Percentiles rank a stretch among this genome's conserved stretches.
Evolutionary conservation across 64 coral and sea anemone genomes (phyloP).

Genomic region (Platygyra sinensis): DNA sequence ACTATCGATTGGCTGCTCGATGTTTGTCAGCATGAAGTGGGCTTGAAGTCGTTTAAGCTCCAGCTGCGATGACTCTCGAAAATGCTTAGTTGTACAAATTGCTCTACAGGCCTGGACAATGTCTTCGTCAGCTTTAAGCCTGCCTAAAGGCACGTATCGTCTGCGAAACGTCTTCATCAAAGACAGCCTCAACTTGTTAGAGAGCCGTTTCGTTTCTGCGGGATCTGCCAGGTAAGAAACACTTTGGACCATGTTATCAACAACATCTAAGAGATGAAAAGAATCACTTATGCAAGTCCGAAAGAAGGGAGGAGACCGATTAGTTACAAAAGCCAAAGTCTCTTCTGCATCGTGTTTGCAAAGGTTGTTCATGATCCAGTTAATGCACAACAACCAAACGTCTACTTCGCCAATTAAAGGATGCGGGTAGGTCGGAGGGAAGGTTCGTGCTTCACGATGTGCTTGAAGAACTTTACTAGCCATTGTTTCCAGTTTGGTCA

Average conservation of each 20-base stretch:
- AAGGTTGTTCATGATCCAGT: constrained; percentile 61
- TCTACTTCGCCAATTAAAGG: constrained; percentile 80
- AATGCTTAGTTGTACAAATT: constrained; percentile 56
- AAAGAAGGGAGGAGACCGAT: constrained; percentile 68
- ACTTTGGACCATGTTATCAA: constrained; percentile 63
- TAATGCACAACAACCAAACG: constrained; percentile 64
- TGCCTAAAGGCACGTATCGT: neutral
- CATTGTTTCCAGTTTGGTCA: constrained; percentile 18
- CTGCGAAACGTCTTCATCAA: constrained; percentile 56
- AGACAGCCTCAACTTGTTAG: constrained; percentile 37
- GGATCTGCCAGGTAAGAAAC: constrained; percentile 48
- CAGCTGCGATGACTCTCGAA: constrained; percentile 46
- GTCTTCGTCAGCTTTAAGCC: constrained; percentile 33
- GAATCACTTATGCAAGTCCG: constrained; percentile 67
- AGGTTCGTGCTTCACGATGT: constrained; percentile 45
- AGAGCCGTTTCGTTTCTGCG: constrained; percentile 35
- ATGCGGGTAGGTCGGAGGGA: constrained; percentile 68
- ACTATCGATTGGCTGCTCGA: constrained; percentile 29
- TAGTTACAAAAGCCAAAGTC: constrained; percentile 43
- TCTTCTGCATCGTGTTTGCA: constrained; percentile 50
- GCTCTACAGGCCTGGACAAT: constrained; percentile 52
- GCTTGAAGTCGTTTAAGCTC: constrained; percentile 74
- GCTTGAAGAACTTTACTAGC: constrained; percentile 56
- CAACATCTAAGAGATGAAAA: constrained; percentile 69
- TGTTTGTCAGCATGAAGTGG: constrained; percentile 66